Evolutionary conservation across 2,888 invertebrate genomes (phyloP).

Genomic region (Drosophila prostipennis): DNA sequence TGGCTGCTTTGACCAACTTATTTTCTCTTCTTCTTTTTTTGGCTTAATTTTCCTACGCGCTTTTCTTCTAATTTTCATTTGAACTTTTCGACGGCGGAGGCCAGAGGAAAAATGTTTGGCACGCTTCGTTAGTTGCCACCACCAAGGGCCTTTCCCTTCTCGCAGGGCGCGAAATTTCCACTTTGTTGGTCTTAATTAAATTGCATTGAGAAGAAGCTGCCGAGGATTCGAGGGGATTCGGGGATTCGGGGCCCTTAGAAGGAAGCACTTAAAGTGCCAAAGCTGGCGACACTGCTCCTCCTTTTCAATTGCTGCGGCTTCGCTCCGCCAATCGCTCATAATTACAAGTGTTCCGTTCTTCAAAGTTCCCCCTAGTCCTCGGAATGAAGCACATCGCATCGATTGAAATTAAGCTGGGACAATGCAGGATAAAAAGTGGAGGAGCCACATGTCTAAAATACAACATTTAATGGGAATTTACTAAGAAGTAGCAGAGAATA

Average conservation of each 20-base stretch:
- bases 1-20: conserved; percentile 34
- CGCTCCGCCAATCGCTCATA: conserved; percentile 53
- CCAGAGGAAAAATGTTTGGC: conserved; percentile 42
- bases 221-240: neutral
- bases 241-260: neutral
- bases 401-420: conserved; percentile 27
- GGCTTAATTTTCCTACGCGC: conserved; percentile 26
- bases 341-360: conserved; percentile 43
- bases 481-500: too few relatives aligned
- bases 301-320: conserved; percentile 25
- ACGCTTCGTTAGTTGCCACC: conserved; percentile 75
- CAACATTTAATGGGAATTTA: conserved; percentile 10
- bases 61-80: conserved; percentile 49
- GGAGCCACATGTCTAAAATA: conserved; percentile 21
- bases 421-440: conserved; percentile 3
- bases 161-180: conserved; percentile 55
- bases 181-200: conserved; percentile 75
- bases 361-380: neutral
- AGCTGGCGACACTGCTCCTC: conserved; percentile 48
- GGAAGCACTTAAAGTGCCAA: conserved; percentile 74
- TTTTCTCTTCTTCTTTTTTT: conserved; percentile 15
- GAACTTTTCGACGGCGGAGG: conserved; percentile 36
- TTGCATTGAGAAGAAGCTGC: conserved; percentile 58
- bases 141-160: conserved; percentile 18
- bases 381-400: conserved; percentile 19